Conservation (phyloP, 2,797 vertebrate genomes). For the Florisuga fusca region DNA sequence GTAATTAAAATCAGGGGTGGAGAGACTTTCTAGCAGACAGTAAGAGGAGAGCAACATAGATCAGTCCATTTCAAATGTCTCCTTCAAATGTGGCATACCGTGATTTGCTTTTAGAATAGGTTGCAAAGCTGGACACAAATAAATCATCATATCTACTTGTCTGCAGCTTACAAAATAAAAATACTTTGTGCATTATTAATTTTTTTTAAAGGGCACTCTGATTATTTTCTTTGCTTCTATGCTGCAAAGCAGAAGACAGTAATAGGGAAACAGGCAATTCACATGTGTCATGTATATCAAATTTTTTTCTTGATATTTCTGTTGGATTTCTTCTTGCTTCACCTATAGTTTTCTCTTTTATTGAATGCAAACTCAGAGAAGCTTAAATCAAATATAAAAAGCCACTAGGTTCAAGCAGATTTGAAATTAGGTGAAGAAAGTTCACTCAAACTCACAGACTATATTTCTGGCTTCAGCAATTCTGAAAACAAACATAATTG, state of each 20-base stretch:
- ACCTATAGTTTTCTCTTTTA: slow-evolving; percentile 1
- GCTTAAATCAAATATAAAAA: slow-evolving; percentile 58
- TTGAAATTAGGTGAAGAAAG: slow-evolving; percentile 66
- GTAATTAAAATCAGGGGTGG: slow-evolving; percentile 9
- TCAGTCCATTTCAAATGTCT: neutral
- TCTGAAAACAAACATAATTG: slow-evolving; percentile 40
- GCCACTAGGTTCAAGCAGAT: slow-evolving; percentile 58
- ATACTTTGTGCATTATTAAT: neutral
- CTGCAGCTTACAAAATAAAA: slow-evolving; percentile 8
- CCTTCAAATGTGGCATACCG: neutral
- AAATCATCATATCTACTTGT: neutral
- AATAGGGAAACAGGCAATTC: neutral
- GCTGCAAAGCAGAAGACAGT: neutral
- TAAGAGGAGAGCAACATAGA: neutral
- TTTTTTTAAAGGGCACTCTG: neutral
- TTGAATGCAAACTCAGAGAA: slow-evolving; percentile 53
- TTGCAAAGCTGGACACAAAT: neutral
- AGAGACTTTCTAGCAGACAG: neutral
- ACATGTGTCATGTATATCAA: neutral
- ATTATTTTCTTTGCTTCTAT: neutral
- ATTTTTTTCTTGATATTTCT: neutral
- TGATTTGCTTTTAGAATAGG: neutral
- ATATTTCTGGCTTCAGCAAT: slow-evolving; percentile 39
- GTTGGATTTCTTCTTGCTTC: slow-evolving; percentile 4
- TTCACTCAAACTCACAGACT: slow-evolving; percentile 35